Base-by-base conservation (phyloP, 2,888 invertebrate genomes). In the Idaea dimidiata region DNA sequence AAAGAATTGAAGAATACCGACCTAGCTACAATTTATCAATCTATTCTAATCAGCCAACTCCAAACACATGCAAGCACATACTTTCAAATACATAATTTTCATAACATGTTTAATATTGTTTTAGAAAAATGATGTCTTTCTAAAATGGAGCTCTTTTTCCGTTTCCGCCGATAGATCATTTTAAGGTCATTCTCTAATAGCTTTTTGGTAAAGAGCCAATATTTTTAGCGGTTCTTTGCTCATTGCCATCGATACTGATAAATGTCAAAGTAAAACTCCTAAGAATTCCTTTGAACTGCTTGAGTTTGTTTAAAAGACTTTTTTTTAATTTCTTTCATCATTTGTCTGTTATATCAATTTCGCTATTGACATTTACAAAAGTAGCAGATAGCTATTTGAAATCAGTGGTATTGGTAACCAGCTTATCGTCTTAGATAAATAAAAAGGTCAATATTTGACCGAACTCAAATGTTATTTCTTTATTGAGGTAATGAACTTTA, bases 401-500 rank as follows among this genome's bases (percentile, higher is more conserved):
- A 10, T 43, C 14, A 43, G 10, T 43, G 7, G 43, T 8, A 43
- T 43, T 43, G 10, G 43, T 43, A 43, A 43, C 14, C 43, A 43
- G 10, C 14, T 43, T 43, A 10, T 43, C 10, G 14, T 43, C 43
- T 14, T 33, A 1, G 33, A 33, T 7, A 18, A 72, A 71, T 71
- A 72, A 72, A 72, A 79, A 84, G 81, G 80, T 77, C 79, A 74
- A 70, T 66, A 54, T 58, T 72, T 74, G 72, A 72, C 71, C 74
- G 69, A 72, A 78, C 77, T 75, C 77, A 81, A 82, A 84, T 82
- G 73, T 75, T 76, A 79, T 72, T 77, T 79, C 65, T 62, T 81
- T 76, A 84, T 85, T 83, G 81, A 85, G 81, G 77, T 87, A 86
- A 85, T 86, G 85, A 88, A 88, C 86, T 87, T 84, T 87, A 88